phyloP scores from a whole-genome alignment of 2,888 invertebrate species.

The Eurytoma californica region DNA sequence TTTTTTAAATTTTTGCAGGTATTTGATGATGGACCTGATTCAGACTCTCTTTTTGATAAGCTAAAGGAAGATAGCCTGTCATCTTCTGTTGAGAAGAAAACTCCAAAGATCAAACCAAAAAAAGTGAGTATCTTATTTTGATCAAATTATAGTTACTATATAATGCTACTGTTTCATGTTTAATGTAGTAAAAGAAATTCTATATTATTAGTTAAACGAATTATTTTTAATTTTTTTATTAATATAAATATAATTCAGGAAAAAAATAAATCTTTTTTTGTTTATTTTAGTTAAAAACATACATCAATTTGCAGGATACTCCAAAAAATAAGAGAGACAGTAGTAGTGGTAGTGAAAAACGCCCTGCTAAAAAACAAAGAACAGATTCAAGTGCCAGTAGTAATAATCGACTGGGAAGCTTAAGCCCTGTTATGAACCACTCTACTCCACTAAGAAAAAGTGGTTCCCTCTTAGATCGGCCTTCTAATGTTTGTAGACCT shows the following conservation, averaged over 20 bases:
- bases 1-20: slow-evolving; percentile 67
- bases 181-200: too few relatives aligned
- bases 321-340: slow-evolving; percentile 71
- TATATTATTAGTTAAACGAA: too few relatives aligned
- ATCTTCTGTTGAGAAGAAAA: slow-evolving; percentile 69
- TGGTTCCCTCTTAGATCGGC: slow-evolving; percentile 80
- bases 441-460: slow-evolving; percentile 78
- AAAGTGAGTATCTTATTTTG: slow-evolving; percentile 67
- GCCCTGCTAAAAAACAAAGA: slow-evolving; percentile 72
- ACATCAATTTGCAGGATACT: slow-evolving; percentile 66
- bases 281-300: slow-evolving; percentile 57
- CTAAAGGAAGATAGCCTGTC: slow-evolving; percentile 78
- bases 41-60: slow-evolving; percentile 85
- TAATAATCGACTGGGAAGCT: slow-evolving; percentile 74
- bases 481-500: slow-evolving; percentile 81
- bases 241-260: background rate
- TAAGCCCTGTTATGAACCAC: slow-evolving; percentile 75
- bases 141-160: slow-evolving; percentile 4
- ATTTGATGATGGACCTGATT: slow-evolving; percentile 78
- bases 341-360: slow-evolving; percentile 64
- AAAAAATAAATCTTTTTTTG: slow-evolving; percentile 44
- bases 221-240: background rate
- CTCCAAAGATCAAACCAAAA: slow-evolving; percentile 73
- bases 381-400: slow-evolving; percentile 75
- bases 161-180: background rate